Evolutionary conservation across 2,113 vertebrate species (phyloP), one percentile per base, ranked within the genome.

Genomic region (Perccottus glenii): DNA sequence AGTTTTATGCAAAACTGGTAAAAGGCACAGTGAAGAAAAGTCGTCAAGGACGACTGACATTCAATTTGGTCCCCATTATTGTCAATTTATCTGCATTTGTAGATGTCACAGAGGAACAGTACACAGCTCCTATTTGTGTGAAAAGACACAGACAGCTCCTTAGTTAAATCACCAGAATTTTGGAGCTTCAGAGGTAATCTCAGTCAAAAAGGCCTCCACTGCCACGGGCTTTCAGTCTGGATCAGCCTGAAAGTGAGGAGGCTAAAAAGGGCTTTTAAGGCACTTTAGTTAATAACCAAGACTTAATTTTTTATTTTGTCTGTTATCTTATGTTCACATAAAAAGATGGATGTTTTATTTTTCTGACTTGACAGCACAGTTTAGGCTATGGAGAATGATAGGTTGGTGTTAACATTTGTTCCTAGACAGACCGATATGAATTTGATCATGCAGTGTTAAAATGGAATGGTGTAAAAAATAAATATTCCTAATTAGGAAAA

Each of bases 31-130:
- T 65, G 5, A 19, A 2, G 44, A 70, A 46, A 47, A 2, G 14
- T 14, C 66, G 11, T 10, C 43, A 15, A 66, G 1, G 19, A 59
- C 9, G 58, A 51, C 35, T 1, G 33, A 73, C 66, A 2, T 70
- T 78, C 56, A 62, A 47, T 80, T 85, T 84, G 72, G 88, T 82
- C 83, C 80, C 60, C 32, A n/a, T n/a, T n/a, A n/a, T n/a, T n/a
- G n/a, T n/a, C n/a, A n/a, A n/a, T n/a, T n/a, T n/a, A n/a, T n/a
- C n/a, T n/a, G n/a, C n/a, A n/a, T n/a, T n/a, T n/a, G n/a, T n/a
- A n/a, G n/a, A n/a, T n/a, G n/a, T n/a, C n/a, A n/a, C n/a, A n/a
- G n/a, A n/a, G n/a, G n/a, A n/a, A n/a, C n/a, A n/a, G n/a, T n/a
- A n/a, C n/a, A n/a, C n/a, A n/a, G n/a, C n/a, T n/a, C n/a, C n/a